Conservation (phyloP, 2,113 vertebrate species). For the Oxyruncus cristatus region DNA sequence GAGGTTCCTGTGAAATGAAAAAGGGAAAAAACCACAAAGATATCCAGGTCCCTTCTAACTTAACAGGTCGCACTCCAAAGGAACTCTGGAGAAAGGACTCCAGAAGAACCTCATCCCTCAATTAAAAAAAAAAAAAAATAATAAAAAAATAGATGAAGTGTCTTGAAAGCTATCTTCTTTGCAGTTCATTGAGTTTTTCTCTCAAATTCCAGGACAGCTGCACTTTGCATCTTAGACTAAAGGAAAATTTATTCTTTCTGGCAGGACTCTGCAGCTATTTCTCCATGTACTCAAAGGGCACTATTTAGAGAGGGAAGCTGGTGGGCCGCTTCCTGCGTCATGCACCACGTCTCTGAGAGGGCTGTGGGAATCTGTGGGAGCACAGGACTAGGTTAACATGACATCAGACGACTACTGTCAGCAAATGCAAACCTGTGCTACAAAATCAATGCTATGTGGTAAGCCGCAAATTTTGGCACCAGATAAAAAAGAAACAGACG, state of each 20-base stretch:
- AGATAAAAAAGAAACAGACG: constrained; percentile 23
- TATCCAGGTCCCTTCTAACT: not conserved
- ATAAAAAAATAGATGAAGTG: not conserved
- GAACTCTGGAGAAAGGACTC: not conserved
- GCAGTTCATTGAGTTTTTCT: not conserved
- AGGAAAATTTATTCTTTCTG: not conserved
- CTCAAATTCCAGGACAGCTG: not conserved
- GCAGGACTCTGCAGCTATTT: not conserved
- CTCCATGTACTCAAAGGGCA: not conserved
- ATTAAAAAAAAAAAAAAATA: not conserved
- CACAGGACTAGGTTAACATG: not conserved
- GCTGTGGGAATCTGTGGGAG: constrained; percentile 41
- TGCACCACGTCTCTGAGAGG: not conserved
- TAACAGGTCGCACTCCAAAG: not conserved
- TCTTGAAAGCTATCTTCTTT: not conserved
- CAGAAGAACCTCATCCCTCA: not conserved
- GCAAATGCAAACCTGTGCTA: constrained; percentile 22
- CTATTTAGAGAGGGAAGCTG: not conserved
- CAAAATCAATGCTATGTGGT: not conserved
- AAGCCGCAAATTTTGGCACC: constrained; percentile 7
- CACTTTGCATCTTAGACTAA: not conserved
- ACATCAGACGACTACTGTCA: not conserved
- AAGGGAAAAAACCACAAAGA: not conserved
- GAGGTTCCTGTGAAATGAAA: not conserved
- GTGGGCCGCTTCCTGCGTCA: not conserved